Conservation (phyloP, 2,113 vertebrate genomes). For the Columba janthina region DNA sequence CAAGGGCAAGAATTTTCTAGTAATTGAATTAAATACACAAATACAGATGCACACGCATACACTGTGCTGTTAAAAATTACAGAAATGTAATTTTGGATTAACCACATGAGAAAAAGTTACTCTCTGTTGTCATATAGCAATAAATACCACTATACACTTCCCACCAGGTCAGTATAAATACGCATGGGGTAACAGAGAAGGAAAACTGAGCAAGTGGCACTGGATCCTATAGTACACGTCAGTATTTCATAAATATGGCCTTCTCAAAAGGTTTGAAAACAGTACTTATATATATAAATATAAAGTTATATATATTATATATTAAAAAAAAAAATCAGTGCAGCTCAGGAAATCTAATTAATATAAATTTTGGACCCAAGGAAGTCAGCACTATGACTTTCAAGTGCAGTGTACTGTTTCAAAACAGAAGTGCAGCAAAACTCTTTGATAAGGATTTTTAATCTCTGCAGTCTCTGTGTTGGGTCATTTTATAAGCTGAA, state of each 20-base stretch:
- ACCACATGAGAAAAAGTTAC: background rate
- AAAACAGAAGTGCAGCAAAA: background rate
- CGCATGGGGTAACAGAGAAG: background rate
- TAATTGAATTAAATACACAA: background rate
- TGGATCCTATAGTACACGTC: background rate
- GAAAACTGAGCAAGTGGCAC: background rate
- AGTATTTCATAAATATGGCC: background rate
- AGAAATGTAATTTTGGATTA: background rate
- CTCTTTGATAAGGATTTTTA: background rate
- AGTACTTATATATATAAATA: background rate
- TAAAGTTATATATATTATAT: too few species aligned
- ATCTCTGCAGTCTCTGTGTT: background rate
- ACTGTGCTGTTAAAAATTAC: background rate
- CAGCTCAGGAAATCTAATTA: background rate
- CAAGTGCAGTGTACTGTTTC: background rate
- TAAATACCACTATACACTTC: background rate
- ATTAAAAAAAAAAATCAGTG: background rate
- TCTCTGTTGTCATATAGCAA: background rate
- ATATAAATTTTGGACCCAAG: background rate
- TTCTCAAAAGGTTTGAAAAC: background rate
- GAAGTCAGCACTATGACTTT: background rate
- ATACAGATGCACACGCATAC: background rate
- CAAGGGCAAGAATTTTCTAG: slow-evolving; percentile 45
- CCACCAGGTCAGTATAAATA: background rate
- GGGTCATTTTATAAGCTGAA: background rate